Percentiles rank a stretch among this genome's conserved stretches.
Conservation (phyloP, 2,113 vertebrate genomes). For the Cervus canadensis region DNA sequence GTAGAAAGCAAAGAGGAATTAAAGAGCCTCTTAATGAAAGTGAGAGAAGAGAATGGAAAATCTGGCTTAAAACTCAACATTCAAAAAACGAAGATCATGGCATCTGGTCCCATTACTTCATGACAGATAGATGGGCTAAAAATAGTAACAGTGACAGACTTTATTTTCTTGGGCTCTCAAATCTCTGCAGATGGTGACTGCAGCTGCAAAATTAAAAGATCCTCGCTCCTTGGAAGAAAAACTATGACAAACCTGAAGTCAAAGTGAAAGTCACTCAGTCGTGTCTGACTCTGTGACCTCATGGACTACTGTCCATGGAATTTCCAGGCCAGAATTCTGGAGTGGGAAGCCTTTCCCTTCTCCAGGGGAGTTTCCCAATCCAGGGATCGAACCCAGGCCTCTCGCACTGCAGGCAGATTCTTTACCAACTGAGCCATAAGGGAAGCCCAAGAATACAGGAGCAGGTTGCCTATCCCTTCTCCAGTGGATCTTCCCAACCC, state of each 20-base stretch:
- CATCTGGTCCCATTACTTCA: background rate
- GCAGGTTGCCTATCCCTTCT: no score
- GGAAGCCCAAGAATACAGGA: no score
- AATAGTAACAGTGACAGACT: background rate
- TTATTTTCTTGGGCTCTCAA: background rate
- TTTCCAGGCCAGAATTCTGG: background rate
- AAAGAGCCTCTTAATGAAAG: background rate
- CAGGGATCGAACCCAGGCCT: background rate
- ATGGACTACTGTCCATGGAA: background rate
- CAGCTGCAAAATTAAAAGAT: background rate
- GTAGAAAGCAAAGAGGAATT: background rate
- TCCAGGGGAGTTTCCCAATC: background rate
- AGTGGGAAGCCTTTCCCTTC: background rate
- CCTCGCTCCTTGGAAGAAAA: background rate
- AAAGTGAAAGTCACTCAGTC: background rate
- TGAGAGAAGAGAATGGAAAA: background rate
- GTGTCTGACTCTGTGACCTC: background rate
- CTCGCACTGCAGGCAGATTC: background rate
- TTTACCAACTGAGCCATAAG: background rate
- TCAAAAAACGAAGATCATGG: background rate
- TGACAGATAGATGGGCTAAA: background rate
- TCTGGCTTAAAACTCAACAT: background rate
- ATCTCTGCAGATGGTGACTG: background rate
- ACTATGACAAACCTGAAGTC: background rate
- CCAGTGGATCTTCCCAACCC: no score